Conservation (phyloP, 2,888 invertebrate genomes). For the Xestobium rufovillosum region DNA sequence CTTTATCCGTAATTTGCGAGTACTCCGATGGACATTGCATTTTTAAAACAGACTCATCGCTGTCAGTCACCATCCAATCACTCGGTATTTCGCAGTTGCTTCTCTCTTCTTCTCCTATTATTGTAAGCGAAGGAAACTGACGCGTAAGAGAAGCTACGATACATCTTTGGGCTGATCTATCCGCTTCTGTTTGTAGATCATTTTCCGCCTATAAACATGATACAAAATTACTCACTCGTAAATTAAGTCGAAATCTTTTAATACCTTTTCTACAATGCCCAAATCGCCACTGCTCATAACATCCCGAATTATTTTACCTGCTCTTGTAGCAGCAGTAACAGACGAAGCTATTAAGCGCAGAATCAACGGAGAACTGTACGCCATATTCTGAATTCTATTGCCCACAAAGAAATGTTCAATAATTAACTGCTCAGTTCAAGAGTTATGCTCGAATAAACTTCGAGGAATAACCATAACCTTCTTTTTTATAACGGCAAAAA, state of each 20-base stretch:
- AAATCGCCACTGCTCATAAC: conserved; percentile 84
- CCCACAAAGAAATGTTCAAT: too few relatives aligned
- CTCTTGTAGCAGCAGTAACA: conserved; percentile 69
- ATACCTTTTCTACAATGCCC: conserved; percentile 85
- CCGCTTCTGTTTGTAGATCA: conserved; percentile 97
- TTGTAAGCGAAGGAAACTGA: conserved; percentile 74
- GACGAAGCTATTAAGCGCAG: conserved; percentile 70
- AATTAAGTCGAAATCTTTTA: too few relatives aligned
- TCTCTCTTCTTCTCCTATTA: conserved; percentile 87
- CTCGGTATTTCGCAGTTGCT: conserved; percentile 57
- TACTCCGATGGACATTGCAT: conserved; percentile 63
- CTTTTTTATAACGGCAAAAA: too few relatives aligned
- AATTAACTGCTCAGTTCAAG: too few relatives aligned
- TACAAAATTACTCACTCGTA: background rate
- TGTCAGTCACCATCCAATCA: conserved; percentile 71
- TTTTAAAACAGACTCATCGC: conserved; percentile 52
- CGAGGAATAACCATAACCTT: too few relatives aligned
- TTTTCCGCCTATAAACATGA: conserved; percentile 64
- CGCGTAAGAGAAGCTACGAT: conserved; percentile 80
- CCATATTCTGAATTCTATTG: too few relatives aligned
- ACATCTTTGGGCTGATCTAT: conserved; percentile 88
- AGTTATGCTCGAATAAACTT: too few relatives aligned
- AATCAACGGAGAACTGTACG: conserved; percentile 57
- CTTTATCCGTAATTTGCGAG: conserved; percentile 60
- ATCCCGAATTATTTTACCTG: conserved; percentile 86